These are phyloP conservation scores for Euphydryas editha DNA, from an alignment of 2,888 invertebrate genomes.

Conservation along the genomic window DNA sequence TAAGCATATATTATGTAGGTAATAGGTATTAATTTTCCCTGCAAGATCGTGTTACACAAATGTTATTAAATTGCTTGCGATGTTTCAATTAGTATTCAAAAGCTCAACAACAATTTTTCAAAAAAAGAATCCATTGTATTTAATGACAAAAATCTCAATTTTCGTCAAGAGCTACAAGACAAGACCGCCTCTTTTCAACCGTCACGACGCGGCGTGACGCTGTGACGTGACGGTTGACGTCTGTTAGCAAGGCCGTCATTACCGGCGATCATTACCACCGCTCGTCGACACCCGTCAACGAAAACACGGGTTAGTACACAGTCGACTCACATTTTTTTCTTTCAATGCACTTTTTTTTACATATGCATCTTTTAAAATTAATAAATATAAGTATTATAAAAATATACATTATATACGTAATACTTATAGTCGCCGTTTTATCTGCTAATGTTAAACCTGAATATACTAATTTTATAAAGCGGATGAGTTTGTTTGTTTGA, in stretches of 20 bases:
- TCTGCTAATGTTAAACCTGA: too few relatives aligned
- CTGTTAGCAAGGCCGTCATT: slow-evolving; percentile 43
- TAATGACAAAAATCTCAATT: neutral
- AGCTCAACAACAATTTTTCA: neutral
- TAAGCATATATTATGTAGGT: too few relatives aligned
- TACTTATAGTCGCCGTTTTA: too few relatives aligned
- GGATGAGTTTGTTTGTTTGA: too few relatives aligned
- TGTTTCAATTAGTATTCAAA: neutral
- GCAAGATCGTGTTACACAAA: too few relatives aligned
- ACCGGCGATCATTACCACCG: slow-evolving; percentile 43
- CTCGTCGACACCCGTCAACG: slow-evolving; percentile 34
- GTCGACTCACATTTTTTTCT: slow-evolving; percentile 1
- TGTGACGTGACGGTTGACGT: slow-evolving; percentile 24
- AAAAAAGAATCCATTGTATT: neutral
- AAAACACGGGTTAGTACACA: slow-evolving; percentile 10
- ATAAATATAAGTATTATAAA: too few relatives aligned
- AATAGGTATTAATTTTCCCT: too few relatives aligned
- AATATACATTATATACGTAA: too few relatives aligned
- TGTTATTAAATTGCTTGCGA: too few relatives aligned
- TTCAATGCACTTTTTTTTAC: neutral
- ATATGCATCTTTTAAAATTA: neutral
- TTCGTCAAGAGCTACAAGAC: neutral
- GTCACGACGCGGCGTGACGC: slow-evolving; percentile 3
- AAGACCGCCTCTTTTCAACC: neutral
- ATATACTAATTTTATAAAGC: too few relatives aligned